Conservation (phyloP, 2,888 invertebrate species). For the Homarus gammarus region DNA sequence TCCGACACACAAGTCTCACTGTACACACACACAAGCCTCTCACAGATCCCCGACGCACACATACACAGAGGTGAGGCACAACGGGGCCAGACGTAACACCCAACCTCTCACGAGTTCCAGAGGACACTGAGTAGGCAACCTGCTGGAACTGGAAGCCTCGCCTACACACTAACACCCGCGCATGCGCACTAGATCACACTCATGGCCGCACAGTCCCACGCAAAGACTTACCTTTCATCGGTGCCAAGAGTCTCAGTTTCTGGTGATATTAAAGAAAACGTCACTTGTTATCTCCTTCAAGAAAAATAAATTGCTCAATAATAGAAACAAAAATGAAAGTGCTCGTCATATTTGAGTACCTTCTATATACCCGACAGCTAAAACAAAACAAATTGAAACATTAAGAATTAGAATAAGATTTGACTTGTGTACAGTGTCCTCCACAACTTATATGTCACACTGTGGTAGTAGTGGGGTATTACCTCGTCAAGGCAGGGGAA, state of each 20-base stretch:
- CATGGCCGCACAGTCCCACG: not conserved
- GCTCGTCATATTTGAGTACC: no score
- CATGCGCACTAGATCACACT: not conserved
- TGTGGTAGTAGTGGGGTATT: no score
- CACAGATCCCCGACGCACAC: slow-evolving; percentile 4
- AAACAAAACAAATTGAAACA: no score
- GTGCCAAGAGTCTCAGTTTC: not conserved
- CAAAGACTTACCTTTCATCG: not conserved
- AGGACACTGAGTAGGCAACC: slow-evolving; percentile 18
- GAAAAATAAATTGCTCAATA: no score
- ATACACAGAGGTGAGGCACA: not conserved
- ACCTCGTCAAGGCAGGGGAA: no score
- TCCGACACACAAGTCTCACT: not conserved
- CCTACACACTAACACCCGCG: not conserved
- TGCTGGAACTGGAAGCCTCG: slow-evolving; percentile 1
- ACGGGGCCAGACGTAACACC: not conserved
- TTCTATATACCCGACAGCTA: no score
- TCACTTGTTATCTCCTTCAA: no score
- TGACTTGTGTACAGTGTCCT: no score
- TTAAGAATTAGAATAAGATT: no score
- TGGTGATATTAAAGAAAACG: no score
- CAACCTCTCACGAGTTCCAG: not conserved
- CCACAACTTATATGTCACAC: no score
- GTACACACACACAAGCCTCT: not conserved
- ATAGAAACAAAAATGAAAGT: no score